A percentile compares a stretch with the other conserved stretches of the same genome.
phyloP scores from a whole-genome alignment of 1,140 invertebrate species.

The Drosophila repleta region DNA sequence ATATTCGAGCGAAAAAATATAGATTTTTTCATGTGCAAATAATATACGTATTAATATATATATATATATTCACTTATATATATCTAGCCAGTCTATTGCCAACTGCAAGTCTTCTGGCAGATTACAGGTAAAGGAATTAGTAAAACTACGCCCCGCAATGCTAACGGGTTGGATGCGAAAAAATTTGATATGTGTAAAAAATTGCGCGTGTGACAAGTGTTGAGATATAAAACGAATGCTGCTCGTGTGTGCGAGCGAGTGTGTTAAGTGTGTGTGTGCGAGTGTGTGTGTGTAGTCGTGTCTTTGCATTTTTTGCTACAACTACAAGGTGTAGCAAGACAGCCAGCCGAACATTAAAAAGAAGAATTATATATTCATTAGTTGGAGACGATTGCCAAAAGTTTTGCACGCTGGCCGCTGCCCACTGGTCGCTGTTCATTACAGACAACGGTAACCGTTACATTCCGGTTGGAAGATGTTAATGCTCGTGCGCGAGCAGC shows the following conservation, averaged over 20 bases:
- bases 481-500: not conserved
- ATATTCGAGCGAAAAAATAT: slow-evolving; percentile 19
- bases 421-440: too few relatives aligned
- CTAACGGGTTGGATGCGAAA: not conserved
- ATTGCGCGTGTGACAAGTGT: slow-evolving; percentile 73
- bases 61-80: too few relatives aligned
- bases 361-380: slow-evolving; percentile 1
- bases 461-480: slow-evolving; percentile 6
- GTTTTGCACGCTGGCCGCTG: slow-evolving; percentile 9
- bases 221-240: slow-evolving; percentile 39
- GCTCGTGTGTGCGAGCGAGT: slow-evolving; percentile 22
- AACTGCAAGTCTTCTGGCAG: slow-evolving; percentile 24
- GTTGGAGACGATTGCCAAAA: slow-evolving; percentile 20
- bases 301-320: slow-evolving; percentile 77
- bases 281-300: slow-evolving; percentile 66
- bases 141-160: slow-evolving; percentile 20
- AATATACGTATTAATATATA: not conserved
- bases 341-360: slow-evolving; percentile 1
- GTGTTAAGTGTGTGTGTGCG: slow-evolving; percentile 30
- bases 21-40: slow-evolving; percentile 49
- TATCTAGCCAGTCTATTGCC: too few relatives aligned
- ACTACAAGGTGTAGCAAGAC: slow-evolving; percentile 44
- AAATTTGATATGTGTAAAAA: slow-evolving; percentile 40
- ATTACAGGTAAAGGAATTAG: slow-evolving; percentile 28
- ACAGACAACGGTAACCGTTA: slow-evolving; percentile 4